phyloP scores from a whole-genome alignment of 2,888 invertebrate genomes.

The Scaptomyza parva region DNA sequence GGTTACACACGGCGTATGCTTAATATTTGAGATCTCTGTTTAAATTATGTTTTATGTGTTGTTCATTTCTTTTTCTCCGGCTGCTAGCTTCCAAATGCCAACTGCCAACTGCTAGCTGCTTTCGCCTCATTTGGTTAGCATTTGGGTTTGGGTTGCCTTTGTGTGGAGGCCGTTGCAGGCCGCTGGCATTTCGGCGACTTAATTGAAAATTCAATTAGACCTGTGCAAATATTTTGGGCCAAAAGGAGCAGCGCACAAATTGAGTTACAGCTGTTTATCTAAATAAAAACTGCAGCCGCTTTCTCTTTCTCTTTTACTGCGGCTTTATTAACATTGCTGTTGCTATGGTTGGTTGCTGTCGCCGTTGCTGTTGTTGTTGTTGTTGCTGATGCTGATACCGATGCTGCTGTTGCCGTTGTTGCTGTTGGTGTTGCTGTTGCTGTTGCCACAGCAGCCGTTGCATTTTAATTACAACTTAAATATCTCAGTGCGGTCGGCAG shows the following conservation, averaged over 20 bases:
- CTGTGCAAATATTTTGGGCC: slow-evolving; percentile 76
- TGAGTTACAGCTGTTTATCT: slow-evolving; percentile 76
- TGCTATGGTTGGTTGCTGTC: slow-evolving; percentile 19
- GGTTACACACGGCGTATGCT: slow-evolving; percentile 71
- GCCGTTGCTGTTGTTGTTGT: slow-evolving; percentile 18
- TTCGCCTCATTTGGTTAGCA: slow-evolving; percentile 66
- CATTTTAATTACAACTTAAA: slow-evolving; percentile 80
- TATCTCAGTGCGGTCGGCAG: slow-evolving; percentile 70
- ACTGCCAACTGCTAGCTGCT: slow-evolving; percentile 2
- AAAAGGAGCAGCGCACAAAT: slow-evolving; percentile 53
- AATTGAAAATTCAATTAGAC: slow-evolving; percentile 80
- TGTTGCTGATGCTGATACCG: slow-evolving; percentile 20
- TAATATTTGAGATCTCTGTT: slow-evolving; percentile 64
- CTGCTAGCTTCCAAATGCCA: slow-evolving; percentile 2
- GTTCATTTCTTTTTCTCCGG: background rate
- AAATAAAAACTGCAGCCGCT: slow-evolving; percentile 64
- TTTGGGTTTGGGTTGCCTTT: slow-evolving; percentile 24
- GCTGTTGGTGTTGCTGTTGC: slow-evolving; percentile 17
- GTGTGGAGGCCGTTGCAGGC: background rate
- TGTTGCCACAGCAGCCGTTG: slow-evolving; percentile 48
- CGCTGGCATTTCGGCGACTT: slow-evolving; percentile 63
- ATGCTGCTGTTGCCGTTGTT: slow-evolving; percentile 11
- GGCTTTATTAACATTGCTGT: background rate
- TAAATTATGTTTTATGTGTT: slow-evolving; percentile 57
- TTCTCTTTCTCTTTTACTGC: no score